phyloP scores from a whole-genome alignment of 2,888 invertebrate genomes.

The Zygothrica quintamaculata region DNA sequence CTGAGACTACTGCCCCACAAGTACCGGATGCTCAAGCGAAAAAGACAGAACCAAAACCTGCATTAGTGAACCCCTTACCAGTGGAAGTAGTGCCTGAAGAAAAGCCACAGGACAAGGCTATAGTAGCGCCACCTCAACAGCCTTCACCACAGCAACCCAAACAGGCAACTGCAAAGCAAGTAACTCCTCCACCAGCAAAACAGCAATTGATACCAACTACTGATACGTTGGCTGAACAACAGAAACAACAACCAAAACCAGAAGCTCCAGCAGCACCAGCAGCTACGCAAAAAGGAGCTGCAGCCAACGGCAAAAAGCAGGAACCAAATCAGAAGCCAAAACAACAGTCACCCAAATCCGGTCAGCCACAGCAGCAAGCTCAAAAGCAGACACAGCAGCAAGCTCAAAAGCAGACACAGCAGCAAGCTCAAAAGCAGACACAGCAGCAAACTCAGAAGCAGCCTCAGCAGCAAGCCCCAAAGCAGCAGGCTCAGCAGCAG shows the following conservation, averaged over 20 bases:
- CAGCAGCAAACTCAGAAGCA: constrained; percentile 8
- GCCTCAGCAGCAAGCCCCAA: not conserved
- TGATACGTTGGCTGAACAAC: constrained; percentile 2
- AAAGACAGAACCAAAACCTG: constrained; percentile 1
- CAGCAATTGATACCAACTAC: constrained; percentile 22
- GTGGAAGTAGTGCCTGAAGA: constrained; percentile 11
- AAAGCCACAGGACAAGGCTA: constrained; percentile 17
- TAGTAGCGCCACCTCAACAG: not conserved
- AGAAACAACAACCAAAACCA: constrained; percentile 3
- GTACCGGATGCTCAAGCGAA: not conserved
- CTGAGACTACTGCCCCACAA: too few species aligned
- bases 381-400: constrained; percentile 8
- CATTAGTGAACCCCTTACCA: not conserved
- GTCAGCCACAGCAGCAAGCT: constrained; percentile 31
- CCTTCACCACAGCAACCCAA: constrained; percentile 7
- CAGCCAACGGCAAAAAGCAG: constrained; percentile 50
- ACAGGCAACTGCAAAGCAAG: constrained; percentile 19
- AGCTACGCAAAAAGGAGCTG: not conserved
- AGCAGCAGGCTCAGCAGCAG: constrained; percentile 4
- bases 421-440: not conserved
- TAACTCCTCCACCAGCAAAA: constrained; percentile 37
- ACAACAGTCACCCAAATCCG: constrained; percentile 28
- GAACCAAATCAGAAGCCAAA: constrained; percentile 48
- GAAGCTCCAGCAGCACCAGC: constrained; percentile 1
- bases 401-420: constrained; percentile 18